A percentile compares a stretch with the other conserved stretches of the same genome.
Conservation (phyloP, 2,888 invertebrate genomes). For the Ditula angustiorana region DNA sequence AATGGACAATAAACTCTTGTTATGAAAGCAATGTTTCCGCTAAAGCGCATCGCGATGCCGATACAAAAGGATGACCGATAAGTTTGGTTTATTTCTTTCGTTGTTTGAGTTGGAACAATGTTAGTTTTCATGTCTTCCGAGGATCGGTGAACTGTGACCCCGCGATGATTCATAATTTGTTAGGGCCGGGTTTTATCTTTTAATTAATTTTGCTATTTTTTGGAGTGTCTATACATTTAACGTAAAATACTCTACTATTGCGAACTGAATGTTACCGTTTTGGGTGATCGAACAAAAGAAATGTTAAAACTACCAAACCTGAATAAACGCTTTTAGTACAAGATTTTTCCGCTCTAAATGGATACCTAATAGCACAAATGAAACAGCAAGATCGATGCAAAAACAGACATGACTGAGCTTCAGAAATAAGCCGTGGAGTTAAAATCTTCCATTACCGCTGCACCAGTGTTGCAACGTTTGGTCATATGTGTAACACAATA, state of each 20-base stretch:
- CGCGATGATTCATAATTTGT: conserved; percentile 34
- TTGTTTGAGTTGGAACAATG: conserved; percentile 70
- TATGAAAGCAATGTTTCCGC: conserved; percentile 45
- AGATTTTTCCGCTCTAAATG: not conserved
- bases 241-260: too few species aligned
- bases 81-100: conserved; percentile 76
- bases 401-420: not conserved
- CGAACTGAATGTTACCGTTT: too few species aligned
- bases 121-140: conserved; percentile 65
- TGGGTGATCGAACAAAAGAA: too few species aligned
- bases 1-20: conserved; percentile 33
- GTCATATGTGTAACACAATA: conserved; percentile 79
- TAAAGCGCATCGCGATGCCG: conserved; percentile 72
- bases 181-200: not conserved
- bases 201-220: not conserved
- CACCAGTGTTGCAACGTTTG: conserved; percentile 40
- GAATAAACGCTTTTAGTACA: not conserved
- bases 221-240: not conserved
- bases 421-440: not conserved
- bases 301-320: not conserved
- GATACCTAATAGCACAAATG: not conserved
- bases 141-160: conserved; percentile 56
- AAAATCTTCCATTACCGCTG: conserved; percentile 19
- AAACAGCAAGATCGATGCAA: not conserved
- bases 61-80: conserved; percentile 84